A percentile compares a stretch with the other conserved stretches of the same genome.
Evolutionary conservation across 1,140 invertebrate species (phyloP).

Genomic region (Mercenaria mercenaria): DNA sequence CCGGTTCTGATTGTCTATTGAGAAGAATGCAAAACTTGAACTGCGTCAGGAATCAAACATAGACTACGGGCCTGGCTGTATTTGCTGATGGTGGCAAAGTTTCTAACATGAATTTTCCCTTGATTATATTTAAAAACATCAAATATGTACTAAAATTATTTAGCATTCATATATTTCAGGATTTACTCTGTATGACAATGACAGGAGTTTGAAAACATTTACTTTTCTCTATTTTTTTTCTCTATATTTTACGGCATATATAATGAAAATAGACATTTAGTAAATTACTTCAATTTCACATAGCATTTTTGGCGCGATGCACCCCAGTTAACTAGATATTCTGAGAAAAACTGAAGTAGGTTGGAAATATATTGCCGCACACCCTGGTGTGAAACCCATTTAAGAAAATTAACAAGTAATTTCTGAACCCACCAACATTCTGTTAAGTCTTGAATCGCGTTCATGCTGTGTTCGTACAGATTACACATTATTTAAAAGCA

Average conservation of each 20-base stretch:
- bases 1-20: too few relatives aligned
- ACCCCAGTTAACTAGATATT: conserved; percentile 30
- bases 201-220: neutral
- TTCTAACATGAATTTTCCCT: too few relatives aligned
- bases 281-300: conserved; percentile 53
- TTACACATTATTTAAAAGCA: neutral
- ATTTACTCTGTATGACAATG: too few relatives aligned
- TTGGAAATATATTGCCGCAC: neutral
- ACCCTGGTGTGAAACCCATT: conserved; percentile 56
- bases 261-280: conserved; percentile 4
- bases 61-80: too few relatives aligned
- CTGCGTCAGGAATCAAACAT: too few relatives aligned
- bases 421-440: conserved; percentile 31
- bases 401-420: conserved; percentile 46
- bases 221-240: too few relatives aligned
- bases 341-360: conserved; percentile 26
- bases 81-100: too few relatives aligned
- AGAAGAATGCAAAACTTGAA: too few relatives aligned
- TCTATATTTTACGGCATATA: neutral
- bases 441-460: neutral
- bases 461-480: neutral
- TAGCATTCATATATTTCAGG: too few relatives aligned
- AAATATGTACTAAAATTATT: too few relatives aligned
- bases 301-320: conserved; percentile 5
- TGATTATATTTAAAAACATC: too few relatives aligned